Evolutionary conservation across 2,797 vertebrate species (phyloP), one percentile per base, ranked within the genome.

Genomic region (Forpus xanthops): DNA sequence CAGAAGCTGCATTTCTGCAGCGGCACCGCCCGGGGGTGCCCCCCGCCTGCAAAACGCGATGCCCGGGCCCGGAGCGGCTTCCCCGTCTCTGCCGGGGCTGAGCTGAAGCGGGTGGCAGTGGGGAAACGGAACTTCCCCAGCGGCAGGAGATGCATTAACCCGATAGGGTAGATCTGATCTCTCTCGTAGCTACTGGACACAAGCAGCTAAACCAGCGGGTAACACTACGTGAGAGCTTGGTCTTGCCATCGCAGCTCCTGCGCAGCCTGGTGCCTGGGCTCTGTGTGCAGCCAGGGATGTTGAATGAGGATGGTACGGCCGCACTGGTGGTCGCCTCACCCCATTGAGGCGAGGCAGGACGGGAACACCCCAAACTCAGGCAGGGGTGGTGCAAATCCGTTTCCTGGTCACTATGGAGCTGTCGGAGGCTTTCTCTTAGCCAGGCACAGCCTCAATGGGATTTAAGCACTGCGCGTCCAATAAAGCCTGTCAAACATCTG

Each of bases 401-500:
- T 8, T 8, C 4, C 37, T 3, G 0, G 16, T 61, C 49, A 4
- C 24, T 39, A 19, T 1, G 4, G 35, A 0, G 1, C 50, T 20
- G 2, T 5, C 23, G n/a, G 65, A 87, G 8, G 23, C 61, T 74
- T 61, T 55, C n/a, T 68, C 78, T 31, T 18, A 47, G 53, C 25
- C 56, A 28, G 27, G 33, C 31, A 49, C 12, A 30, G 62, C 17
- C 33, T 30, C 31, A 23, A 45, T 10, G 49, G 49, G n/a, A 37
- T 65, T 64, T 18, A 33, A 31, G 49, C 30, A 61, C 33, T 2
- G 3, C 19, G 31, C 37, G n/a, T 24, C 45, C 61, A 49, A 11
- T 31, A n/a, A 75, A 72, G 25, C 17, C 5, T 19, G 45, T 16
- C 27, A 23, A n/a, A 15, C 41, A 37, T 4, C 62, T 81, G 25